Evolutionary conservation across 37 sponge, comb jelly and placozoan species (phyloP), one percentile per base, ranked within the genome.

Genomic region (Mnemiopsis leidyi): DNA sequence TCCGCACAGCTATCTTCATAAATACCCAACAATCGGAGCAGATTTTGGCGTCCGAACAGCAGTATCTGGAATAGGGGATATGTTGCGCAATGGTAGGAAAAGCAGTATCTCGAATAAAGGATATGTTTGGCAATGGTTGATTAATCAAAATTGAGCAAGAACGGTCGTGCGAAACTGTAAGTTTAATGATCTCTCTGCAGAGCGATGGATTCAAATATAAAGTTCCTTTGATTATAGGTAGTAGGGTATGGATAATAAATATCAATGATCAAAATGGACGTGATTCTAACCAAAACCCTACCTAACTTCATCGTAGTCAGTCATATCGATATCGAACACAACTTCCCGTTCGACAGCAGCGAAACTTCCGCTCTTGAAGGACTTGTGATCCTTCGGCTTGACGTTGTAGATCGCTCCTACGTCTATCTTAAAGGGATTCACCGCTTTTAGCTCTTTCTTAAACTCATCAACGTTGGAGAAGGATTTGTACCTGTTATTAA

Each of bases 261-360:
- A n/a, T n/a, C n/a, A n/a, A n/a, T n/a, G n/a, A n/a, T n/a, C n/a
- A n/a, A n/a, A n/a, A n/a, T n/a, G n/a, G n/a, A n/a, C n/a, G n/a
- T n/a, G n/a, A n/a, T n/a, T n/a, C n/a, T n/a, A n/a, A n/a, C n/a
- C n/a, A n/a, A n/a, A n/a, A n/a, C n/a, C n/a, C n/a, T 28, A 79
- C 82, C 99, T 79, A 21, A 99, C 94, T 38, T 99, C 99, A 93
- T 99, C 99, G 94, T 99, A 99, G 76, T 99, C 99, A 0, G 99
- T 97, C 98, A 99, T 96, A 77, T 99, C 99, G 28, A 99, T 97
- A 94, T 99, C 99, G 90, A 99, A 99, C 69, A 99, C 99, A 21
- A 99, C 93, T 93, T 98, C 99, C 94, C 96, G 96, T 69, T 93
- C 37, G 33, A 69, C 69, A 1, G 99, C 92, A 36, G 94, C 92